A percentile compares a stretch with the other conserved stretches of the same genome.
Conservation (phyloP, 2,888 invertebrate genomes). For the Pollenia labialis region DNA sequence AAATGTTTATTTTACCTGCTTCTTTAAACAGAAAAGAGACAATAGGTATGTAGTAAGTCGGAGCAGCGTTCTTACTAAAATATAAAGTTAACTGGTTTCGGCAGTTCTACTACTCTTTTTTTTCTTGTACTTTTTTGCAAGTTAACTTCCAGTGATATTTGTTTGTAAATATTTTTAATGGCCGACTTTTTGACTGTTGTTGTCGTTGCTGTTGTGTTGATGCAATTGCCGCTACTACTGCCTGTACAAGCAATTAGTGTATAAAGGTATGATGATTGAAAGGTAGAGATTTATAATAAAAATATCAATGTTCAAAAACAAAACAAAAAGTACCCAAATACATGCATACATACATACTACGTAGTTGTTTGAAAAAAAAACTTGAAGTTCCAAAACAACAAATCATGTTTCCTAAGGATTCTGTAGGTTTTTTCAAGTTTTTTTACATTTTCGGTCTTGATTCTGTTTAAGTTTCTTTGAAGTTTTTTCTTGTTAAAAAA, state of each 20-base stretch:
- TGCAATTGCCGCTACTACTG: conserved; percentile 74
- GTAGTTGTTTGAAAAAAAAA: neutral
- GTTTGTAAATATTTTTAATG: conserved; percentile 75
- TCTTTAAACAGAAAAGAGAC: conserved; percentile 3
- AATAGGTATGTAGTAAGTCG: neutral
- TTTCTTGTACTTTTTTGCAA: conserved; percentile 74
- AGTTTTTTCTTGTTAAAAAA: conserved; percentile 49
- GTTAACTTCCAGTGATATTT: conserved; percentile 73
- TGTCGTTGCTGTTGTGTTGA: conserved; percentile 46
- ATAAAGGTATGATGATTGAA: conserved; percentile 65
- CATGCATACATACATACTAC: neutral
- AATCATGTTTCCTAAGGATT: neutral
- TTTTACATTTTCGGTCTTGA: conserved; percentile 38
- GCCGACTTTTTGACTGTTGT: conserved; percentile 55
- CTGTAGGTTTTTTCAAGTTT: neutral
- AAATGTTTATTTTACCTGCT: conserved; percentile 57
- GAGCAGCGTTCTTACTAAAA: conserved; percentile 17
- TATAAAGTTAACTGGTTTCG: conserved; percentile 67
- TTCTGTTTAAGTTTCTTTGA: conserved; percentile 57
- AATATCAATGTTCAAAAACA: conserved; percentile 54
- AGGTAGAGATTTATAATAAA: conserved; percentile 63
- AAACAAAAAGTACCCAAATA: conserved; percentile 22
- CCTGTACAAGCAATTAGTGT: conserved; percentile 81
- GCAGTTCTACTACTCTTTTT: conserved; percentile 44
- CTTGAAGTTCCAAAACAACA: neutral